Base-by-base conservation (phyloP, 2,797 vertebrate species). In the Lithobates sylvaticus region DNA sequence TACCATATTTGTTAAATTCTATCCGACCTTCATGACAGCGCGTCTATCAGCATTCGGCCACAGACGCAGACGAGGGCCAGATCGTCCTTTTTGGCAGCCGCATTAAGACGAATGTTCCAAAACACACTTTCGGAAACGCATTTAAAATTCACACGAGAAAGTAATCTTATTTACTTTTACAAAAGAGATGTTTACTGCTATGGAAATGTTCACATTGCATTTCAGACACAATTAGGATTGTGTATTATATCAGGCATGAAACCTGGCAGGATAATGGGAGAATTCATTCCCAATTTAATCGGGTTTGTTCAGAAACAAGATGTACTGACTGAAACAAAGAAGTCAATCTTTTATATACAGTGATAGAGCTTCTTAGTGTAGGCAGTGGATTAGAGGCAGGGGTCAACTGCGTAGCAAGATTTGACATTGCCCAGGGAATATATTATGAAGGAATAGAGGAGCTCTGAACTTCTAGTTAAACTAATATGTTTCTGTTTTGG, bases 141-240 rank as follows among this genome's bases (percentile, higher is more conserved):
- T 95, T 89, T 88, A 89, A 92, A 90, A 93, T 92, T 95, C 93
- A 95, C 92, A 92, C 92, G 91, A 94, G 92, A 95, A 93, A 90
- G 76, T 90, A 88, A 92, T 89, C 80, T 88, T 89, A 91, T 84
- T 89, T 90, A 64, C 91, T 92, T 92, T 94, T 94, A 27, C 39
- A 92, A 92, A 68, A 90, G 91, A 91, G 89, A 90, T 92, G 90
- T 91, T 93, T 92, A 93, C 91, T 84, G 91, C 92, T 29, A 73
- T 79, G 77, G 70, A 79, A 73, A 73, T 79, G 12, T 71, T 36
- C 68, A 73, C 83, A 84, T 47, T 69, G 21, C 61, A 12, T 84
- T 77, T 78, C 64, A 71, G 83, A 61, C n/a, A 42, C 65, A 78
- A 84, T 78, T 64, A 72, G 50, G 50, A 39, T 42, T 44, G n/a